Evolutionary conservation across 2,797 vertebrate species (phyloP).

Genomic region (Ctenochaetus hawaiiensis): DNA sequence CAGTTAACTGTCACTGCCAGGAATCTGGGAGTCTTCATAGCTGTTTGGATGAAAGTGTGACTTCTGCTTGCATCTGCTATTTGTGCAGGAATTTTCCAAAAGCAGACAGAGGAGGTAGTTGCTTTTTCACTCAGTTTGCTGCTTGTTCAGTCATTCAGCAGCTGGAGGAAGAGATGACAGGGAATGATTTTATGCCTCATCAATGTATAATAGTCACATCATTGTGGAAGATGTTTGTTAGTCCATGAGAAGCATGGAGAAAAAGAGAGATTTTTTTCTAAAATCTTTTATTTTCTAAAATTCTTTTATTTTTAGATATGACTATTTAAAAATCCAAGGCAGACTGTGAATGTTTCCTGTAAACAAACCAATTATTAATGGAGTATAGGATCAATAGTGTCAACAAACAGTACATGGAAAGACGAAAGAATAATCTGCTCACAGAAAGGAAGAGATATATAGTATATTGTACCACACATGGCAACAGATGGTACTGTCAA

Average conservation of each 20-base stretch:
- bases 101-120: slow-evolving; percentile 12
- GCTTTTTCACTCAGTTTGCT: background rate
- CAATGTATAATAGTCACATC: background rate
- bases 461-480: slow-evolving; percentile 6
- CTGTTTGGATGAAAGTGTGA: slow-evolving; percentile 41
- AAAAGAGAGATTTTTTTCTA: background rate
- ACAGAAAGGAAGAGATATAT: background rate
- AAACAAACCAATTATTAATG: no score
- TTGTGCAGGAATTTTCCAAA: slow-evolving; percentile 26
- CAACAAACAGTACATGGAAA: background rate
- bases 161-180: background rate
- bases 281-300: no score
- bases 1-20: slow-evolving; percentile 58
- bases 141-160: slow-evolving; percentile 3
- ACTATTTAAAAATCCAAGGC: background rate
- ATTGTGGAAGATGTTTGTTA: background rate
- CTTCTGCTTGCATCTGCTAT: slow-evolving; percentile 16
- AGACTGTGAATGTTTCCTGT: background rate
- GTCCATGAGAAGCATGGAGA: background rate
- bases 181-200: background rate
- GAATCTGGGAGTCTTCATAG: slow-evolving; percentile 42
- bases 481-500: slow-evolving; percentile 54
- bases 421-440: background rate
- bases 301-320: background rate
- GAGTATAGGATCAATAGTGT: background rate